A percentile compares a stretch with the other conserved stretches of the same genome.
Evolutionary conservation across 2,888 invertebrate species (phyloP).

Genomic region (Leptopilina syphax): DNA sequence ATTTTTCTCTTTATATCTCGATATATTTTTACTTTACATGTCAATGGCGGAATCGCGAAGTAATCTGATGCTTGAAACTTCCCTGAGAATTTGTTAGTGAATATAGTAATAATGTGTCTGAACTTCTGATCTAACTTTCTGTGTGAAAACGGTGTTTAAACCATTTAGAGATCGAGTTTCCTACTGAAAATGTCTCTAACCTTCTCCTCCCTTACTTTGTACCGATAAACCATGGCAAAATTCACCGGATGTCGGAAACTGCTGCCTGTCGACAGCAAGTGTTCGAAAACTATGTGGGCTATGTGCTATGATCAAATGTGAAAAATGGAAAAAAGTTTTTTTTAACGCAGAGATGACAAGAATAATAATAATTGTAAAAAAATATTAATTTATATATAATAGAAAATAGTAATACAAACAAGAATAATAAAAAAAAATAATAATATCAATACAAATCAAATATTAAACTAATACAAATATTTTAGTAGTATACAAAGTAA

Average conservation of each 20-base stretch:
- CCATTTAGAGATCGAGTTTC: constrained; percentile 23
- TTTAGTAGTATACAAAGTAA: not conserved
- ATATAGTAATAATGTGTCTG: not conserved
- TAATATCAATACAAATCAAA: not conserved
- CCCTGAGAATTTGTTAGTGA: constrained; percentile 2
- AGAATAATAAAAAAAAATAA: too few relatives aligned
- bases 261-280: constrained; percentile 46
- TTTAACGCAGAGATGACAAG: not conserved
- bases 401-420: too few relatives aligned
- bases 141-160: not conserved
- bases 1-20: not conserved
- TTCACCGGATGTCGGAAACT: constrained; percentile 48
- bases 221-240: constrained; percentile 30
- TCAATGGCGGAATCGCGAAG: not conserved
- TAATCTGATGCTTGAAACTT: constrained; percentile 14
- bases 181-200: constrained; percentile 18
- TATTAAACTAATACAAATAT: not conserved
- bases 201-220: constrained; percentile 14
- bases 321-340: not conserved
- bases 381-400: too few relatives aligned
- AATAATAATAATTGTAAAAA: not conserved
- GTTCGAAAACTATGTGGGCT: constrained; percentile 47
- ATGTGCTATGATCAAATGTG: not conserved
- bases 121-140: constrained; percentile 15
- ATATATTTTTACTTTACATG: constrained; percentile 7